Base-by-base conservation (phyloP, 2,888 invertebrate genomes). In the Sipunculus nudus region DNA sequence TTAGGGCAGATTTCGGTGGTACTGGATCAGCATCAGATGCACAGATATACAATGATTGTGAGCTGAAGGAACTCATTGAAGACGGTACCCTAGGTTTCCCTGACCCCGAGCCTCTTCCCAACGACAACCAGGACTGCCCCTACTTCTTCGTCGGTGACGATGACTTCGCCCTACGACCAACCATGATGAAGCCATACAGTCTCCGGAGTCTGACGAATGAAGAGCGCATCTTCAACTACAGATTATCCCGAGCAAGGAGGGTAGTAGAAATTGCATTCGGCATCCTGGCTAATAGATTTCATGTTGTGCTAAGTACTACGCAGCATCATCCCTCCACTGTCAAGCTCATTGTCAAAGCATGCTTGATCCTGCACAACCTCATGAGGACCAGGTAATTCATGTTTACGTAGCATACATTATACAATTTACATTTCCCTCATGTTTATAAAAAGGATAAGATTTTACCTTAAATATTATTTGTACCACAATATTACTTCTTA, bases 311-410 rank as follows among this genome's bases (percentile, higher is more conserved):
- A 32, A 55, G 28, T 29, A 55, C 55, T 50, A 55, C 53, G 55
- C 55, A 55, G 50, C 55, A 55, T 55, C 32, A 35, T 23, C 55
- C 55, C 49, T 53, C 49, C 49, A 55, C 55, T 49, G 55, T 55
- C 50, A 53, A 53, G 50, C n/a, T 53, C 55, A 53, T 55, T n/a
- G 50, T 55, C 5, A 55, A 46, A 31, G 48, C 55, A 6, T 55
- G 55, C 48, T 10, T 55, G n/a, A 6, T 50, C 35, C 10, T 47
- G 47, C 47, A 47, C 47, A 47, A 47, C 28, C 47, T 26, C 8
- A 47, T 47, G 47, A 47, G 53, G 55, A 39, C 19, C n/a, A 23
- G 54, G 32, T 46, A 43, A n/a, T n/a, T n/a, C n/a, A n/a, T n/a
- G n/a, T n/a, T n/a, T n/a, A n/a, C n/a, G n/a, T n/a, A n/a, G n/a